Evolutionary conservation across 2,797 vertebrate genomes (phyloP), one percentile per base, ranked within the genome.

Genomic region (Gobionotothen gibberifrons): DNA sequence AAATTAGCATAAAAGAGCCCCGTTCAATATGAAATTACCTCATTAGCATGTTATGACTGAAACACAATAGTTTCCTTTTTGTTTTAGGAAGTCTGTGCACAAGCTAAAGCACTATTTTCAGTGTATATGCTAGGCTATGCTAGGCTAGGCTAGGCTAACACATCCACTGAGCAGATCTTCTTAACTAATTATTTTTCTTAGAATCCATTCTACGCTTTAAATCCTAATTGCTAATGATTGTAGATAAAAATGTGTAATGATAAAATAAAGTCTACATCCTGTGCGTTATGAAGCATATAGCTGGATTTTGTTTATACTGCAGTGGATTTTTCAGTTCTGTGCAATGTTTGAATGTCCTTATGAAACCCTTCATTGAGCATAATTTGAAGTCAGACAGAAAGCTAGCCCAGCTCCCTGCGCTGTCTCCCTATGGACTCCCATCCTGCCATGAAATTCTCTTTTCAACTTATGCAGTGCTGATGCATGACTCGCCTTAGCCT

Each of bases 401-500:
- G 52, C 29, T n/a, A 44, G 26, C 53, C 48, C 10, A 29, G 60
- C 57, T 81, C 60, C 49, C 51, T 39, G 17, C 1, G 15, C 40
- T 36, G 12, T 46, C 48, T 84, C 81, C 72, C 74, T 53, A n/a
- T 36, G 55, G 72, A 82, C 72, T 71, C 66, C 64, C 48, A 52
- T 61, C 54, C 55, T 70, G 70, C 64, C 66, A 82, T 69, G 68
- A 84, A 81, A 81, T 72, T 49, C 72, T 84, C 73, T 75, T 81
- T 61, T 46, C 58, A 40, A 66, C 77, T 69, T 62, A 81, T 43
- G 78, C 84, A 64, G 67, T 44, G 36, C 74, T 68, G 75, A 81
- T 74, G 82, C 76, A 74, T 87, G 89, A 91, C 83, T 89, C 87
- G 82, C 81, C 81, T 54, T 56, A 82, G 57, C 63, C 76, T 3